A percentile compares a stretch with the other conserved stretches of the same genome.
phyloP scores from a whole-genome alignment of 2,113 vertebrate species.

The Glaucidium brasilianum region DNA sequence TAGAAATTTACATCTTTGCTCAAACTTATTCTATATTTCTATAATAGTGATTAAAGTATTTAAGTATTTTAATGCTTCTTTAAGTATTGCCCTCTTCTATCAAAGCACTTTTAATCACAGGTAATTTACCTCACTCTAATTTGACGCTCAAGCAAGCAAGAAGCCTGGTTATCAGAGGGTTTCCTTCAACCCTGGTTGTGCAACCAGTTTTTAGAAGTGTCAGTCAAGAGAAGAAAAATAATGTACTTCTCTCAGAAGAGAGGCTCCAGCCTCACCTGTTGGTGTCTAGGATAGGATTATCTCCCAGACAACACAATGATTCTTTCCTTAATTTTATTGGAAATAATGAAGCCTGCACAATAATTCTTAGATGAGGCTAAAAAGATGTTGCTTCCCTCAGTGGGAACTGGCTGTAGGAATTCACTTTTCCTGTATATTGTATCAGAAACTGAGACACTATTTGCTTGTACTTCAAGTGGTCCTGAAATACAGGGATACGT shows the following conservation, averaged over 20 bases:
- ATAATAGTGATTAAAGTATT: neutral
- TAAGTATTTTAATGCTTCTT: neutral
- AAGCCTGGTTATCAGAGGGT: neutral
- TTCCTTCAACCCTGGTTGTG: neutral
- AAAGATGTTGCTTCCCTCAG: neutral
- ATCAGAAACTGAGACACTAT: neutral
- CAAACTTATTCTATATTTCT: neutral
- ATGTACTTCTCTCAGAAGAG: neutral
- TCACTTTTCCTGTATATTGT: neutral
- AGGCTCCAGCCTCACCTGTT: neutral
- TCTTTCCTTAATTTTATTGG: neutral
- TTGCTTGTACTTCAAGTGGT: neutral
- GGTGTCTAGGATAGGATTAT: neutral
- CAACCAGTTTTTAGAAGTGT: neutral
- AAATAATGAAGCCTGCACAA: neutral
- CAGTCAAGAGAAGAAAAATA: neutral
- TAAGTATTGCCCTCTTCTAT: neutral
- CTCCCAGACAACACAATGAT: neutral
- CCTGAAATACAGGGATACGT: neutral
- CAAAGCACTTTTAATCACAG: neutral
- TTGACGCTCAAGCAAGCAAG: neutral
- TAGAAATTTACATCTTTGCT: neutral
- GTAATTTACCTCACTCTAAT: neutral
- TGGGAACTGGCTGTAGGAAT: neutral
- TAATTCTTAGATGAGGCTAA: neutral